Conservation (phyloP, 2,888 invertebrate genomes). For the Rhopalosiphum nymphaeae region DNA sequence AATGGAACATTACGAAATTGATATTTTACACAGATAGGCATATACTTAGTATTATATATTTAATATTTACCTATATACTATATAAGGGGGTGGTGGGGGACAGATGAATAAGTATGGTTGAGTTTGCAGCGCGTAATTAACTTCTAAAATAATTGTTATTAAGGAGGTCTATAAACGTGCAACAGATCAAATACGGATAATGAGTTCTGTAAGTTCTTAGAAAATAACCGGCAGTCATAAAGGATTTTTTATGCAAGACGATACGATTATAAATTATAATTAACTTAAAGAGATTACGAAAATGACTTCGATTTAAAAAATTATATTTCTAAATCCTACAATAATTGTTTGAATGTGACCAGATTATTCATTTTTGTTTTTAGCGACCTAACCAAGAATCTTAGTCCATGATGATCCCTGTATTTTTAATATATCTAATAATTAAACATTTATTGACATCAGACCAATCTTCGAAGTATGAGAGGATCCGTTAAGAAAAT, state of each 20-base stretch:
- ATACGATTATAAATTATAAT: neutral
- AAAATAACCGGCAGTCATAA: neutral
- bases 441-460: too few relatives aligned
- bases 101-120: neutral
- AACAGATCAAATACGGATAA: neutral
- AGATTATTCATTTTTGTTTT: too few relatives aligned
- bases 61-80: neutral
- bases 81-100: too few relatives aligned
- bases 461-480: too few relatives aligned
- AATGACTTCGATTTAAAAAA: neutral
- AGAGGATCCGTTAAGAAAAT: neutral
- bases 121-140: neutral
- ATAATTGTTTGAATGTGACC: neutral
- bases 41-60: neutral
- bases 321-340: neutral
- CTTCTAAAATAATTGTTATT: slow-evolving; percentile 18
- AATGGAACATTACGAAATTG: slow-evolving; percentile 14
- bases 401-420: too few relatives aligned
- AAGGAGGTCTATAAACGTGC: neutral
- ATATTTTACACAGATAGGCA: neutral
- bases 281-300: neutral
- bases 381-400: too few relatives aligned
- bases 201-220: neutral
- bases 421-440: too few relatives aligned
- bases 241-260: neutral